Conservation (phyloP, 2,888 invertebrate genomes). For the Helobdella robusta region DNA sequence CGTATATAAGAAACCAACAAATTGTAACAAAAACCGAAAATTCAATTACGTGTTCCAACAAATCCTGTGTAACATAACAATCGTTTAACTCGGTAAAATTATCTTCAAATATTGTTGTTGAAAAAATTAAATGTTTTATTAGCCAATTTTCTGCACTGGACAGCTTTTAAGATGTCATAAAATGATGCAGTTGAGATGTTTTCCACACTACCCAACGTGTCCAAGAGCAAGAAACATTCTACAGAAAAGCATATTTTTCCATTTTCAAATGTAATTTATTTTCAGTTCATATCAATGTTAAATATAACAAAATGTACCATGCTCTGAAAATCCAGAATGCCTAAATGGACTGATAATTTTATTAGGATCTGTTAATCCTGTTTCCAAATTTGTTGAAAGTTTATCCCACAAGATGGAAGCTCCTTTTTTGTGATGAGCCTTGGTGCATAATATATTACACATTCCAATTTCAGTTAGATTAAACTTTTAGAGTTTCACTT, state of each 20-base stretch:
- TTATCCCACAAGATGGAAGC: not conserved
- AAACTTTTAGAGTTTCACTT: not conserved
- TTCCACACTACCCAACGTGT: not conserved
- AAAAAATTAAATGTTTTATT: not conserved
- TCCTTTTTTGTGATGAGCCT: conserved; percentile 13
- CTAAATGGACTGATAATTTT: not conserved
- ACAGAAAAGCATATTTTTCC: not conserved
- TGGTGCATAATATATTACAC: not conserved
- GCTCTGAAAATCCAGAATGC: conserved; percentile 6
- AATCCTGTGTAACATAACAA: too few species aligned
- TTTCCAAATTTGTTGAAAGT: not conserved
- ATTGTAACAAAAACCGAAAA: too few species aligned
- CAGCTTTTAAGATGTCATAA: not conserved
- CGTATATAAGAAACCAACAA: too few species aligned
- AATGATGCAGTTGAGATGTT: not conserved
- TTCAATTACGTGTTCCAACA: too few species aligned
- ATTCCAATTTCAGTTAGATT: conserved; percentile 1
- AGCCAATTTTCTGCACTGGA: not conserved
- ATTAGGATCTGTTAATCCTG: not conserved
- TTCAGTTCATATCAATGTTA: too few species aligned
- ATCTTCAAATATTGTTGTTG: not conserved
- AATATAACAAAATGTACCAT: not conserved
- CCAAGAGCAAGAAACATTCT: conserved; percentile 11
- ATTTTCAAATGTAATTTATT: too few species aligned
- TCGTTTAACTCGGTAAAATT: too few species aligned